These are phyloP conservation scores for Apodemia duryi DNA, from an alignment of 2,888 invertebrate species.

Conservation along the genomic window DNA sequence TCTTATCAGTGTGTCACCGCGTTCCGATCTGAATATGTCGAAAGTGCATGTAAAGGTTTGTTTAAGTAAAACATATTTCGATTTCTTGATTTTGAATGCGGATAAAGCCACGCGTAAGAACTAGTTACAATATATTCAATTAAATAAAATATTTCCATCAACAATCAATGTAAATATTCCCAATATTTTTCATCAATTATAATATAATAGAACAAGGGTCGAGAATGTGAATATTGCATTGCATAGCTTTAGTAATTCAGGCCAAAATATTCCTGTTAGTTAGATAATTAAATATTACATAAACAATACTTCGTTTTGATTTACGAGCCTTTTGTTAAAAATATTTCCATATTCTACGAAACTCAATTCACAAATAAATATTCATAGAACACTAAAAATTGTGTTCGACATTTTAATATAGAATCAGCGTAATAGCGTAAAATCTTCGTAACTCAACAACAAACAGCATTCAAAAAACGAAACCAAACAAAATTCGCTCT, in stretches of 20 bases:
- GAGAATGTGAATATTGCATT: constrained; percentile 2
- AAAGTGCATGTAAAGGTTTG: too few relatives aligned
- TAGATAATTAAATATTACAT: neutral
- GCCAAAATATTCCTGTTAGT: neutral
- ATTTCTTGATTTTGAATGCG: neutral
- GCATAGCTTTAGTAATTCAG: neutral
- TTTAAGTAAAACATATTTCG: too few relatives aligned
- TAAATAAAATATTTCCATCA: neutral
- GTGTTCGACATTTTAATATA: constrained; percentile 8
- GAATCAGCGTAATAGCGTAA: constrained; percentile 29
- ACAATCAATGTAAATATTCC: neutral
- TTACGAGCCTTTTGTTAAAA: neutral
- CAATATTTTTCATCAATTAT: neutral
- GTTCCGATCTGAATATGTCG: too few relatives aligned
- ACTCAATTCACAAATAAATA: constrained; percentile 4
- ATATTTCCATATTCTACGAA: neutral
- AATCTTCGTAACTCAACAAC: constrained; percentile 64
- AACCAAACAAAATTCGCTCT: constrained; percentile 72
- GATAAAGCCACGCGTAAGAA: neutral
- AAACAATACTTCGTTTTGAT: constrained; percentile 9
- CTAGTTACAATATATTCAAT: neutral
- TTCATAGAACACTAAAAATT: constrained; percentile 11
- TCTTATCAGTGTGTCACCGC: too few relatives aligned
- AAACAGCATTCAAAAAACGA: constrained; percentile 71
- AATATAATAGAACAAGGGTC: neutral